A percentile compares a stretch with the other conserved stretches of the same genome.
These are phyloP conservation scores for Macrophya annulata DNA, from an alignment of 2,888 invertebrate species.

Conservation along the genomic window DNA sequence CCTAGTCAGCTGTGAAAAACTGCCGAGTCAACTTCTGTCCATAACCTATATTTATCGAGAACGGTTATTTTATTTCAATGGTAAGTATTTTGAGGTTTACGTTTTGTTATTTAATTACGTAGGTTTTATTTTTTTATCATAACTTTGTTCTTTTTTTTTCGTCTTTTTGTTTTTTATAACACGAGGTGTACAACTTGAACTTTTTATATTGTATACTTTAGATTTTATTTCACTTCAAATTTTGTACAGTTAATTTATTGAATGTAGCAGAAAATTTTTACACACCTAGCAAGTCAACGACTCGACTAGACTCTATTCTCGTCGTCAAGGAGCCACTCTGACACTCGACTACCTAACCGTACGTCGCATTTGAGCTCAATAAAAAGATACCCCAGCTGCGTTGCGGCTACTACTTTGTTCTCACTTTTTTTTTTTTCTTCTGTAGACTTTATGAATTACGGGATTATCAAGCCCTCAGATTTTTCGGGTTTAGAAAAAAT, in stretches of 20 bases:
- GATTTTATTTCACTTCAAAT: neutral
- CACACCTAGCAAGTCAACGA: constrained; percentile 9
- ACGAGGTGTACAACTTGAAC: neutral
- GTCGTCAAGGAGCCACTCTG: constrained; percentile 55
- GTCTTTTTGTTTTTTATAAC: neutral
- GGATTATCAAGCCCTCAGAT: neutral
- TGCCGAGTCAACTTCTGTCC: constrained; percentile 75
- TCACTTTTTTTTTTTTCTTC: neutral
- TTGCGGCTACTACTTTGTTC: neutral
- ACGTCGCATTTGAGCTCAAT: constrained; percentile 42
- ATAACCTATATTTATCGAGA: constrained; percentile 31
- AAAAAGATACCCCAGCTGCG: constrained; percentile 38
- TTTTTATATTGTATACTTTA: neutral
- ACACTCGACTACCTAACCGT: constrained; percentile 39
- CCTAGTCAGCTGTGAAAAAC: constrained; percentile 72
- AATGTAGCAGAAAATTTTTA: constrained; percentile 1
- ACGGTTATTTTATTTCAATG: constrained; percentile 23
- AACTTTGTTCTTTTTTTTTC: too few relatives aligned
- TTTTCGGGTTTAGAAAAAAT: neutral
- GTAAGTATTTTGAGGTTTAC: constrained; percentile 18
- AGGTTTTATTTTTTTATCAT: neutral
- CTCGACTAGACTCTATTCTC: constrained; percentile 54
- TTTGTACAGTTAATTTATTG: neutral
- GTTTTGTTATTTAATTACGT: neutral
- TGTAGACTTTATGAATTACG: neutral